Evolutionary conservation across 2,888 invertebrate species (phyloP), one percentile per base, ranked within the genome.

Genomic region (Operophtera brumata): DNA sequence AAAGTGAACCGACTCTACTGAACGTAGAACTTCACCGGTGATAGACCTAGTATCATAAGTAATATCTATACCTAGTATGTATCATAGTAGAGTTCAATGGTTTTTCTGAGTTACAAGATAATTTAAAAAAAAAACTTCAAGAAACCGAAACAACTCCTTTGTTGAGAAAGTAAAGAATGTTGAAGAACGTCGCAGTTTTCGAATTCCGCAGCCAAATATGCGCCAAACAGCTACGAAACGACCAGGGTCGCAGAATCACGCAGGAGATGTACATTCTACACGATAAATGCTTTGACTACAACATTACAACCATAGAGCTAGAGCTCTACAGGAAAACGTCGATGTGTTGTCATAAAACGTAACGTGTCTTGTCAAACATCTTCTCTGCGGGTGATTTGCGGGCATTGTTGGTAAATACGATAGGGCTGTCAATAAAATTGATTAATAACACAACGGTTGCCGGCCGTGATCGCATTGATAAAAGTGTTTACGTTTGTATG

Each of bases 341-440:
- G 64, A 63, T 66, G 54, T 53, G 64, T 62, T 63, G 68, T 71
- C 67, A 66, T 74, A 67, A 70, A 71, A 69, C 61, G 69, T 71
- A 71, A 68, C 63, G 67, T 70, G 71, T 71, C 71, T 60, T 73
- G 75, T 78, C 77, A 78, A 70, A 71, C 58, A 67, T 56, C 64
- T 64, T 70, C 86, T 84, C 80, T 76, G 86, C 84, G 86, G 86
- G 86, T 86, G 86, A 87, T 84, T 86, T 83, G 78, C 79, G 73
- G 64, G 71, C 75, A 77, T 80, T 81, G 80, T 78, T 74, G 67
- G 70, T 73, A 61, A 66, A 71, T 64, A 53, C 59, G 64, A 61
- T 70, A 85, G 84, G 85, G 84, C 49, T 84, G 75, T 56, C 71
- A 67, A 41, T n/a, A 54, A 48, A 46, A 58, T 62, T 35, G 9